A percentile compares a stretch with the other conserved stretches of the same genome.
phyloP scores from a whole-genome alignment of 2,113 vertebrate genomes.

The Pongo pygmaeus region DNA sequence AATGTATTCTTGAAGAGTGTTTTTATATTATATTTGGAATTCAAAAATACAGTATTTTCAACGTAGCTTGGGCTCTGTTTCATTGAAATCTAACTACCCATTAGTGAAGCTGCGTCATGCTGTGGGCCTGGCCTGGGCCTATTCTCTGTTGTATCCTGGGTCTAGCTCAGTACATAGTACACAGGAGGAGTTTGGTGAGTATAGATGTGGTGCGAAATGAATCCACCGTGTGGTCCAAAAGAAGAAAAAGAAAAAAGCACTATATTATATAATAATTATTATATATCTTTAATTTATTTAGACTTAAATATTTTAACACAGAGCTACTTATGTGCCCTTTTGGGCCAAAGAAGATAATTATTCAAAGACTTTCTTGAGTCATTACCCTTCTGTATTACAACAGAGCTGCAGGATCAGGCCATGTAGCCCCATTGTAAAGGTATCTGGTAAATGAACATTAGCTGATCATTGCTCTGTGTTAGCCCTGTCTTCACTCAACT shows the following conservation, averaged over 20 bases:
- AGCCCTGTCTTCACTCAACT: background rate
- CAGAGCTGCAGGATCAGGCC: background rate
- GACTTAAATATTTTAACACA: background rate
- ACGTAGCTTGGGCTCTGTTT: background rate
- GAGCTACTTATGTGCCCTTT: background rate
- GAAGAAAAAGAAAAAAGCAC: background rate
- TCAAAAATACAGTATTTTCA: background rate
- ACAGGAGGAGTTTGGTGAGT: background rate
- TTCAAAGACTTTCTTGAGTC: background rate
- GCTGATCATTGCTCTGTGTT: background rate
- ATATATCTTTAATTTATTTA: background rate
- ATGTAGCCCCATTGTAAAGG: accelerated
- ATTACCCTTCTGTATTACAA: background rate
- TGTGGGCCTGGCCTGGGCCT: background rate
- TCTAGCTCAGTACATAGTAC: background rate
- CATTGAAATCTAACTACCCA: background rate
- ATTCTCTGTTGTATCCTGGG: background rate
- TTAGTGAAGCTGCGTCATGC: background rate
- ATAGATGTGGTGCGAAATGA: background rate
- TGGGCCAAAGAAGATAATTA: background rate
- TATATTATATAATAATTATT: background rate
- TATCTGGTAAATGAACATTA: too few relatives aligned
- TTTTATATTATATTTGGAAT: background rate
- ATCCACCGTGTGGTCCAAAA: background rate
- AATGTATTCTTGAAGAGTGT: background rate